Base-by-base conservation (phyloP, 1,140 invertebrate species). In the Coenobita brevimanus region DNA sequence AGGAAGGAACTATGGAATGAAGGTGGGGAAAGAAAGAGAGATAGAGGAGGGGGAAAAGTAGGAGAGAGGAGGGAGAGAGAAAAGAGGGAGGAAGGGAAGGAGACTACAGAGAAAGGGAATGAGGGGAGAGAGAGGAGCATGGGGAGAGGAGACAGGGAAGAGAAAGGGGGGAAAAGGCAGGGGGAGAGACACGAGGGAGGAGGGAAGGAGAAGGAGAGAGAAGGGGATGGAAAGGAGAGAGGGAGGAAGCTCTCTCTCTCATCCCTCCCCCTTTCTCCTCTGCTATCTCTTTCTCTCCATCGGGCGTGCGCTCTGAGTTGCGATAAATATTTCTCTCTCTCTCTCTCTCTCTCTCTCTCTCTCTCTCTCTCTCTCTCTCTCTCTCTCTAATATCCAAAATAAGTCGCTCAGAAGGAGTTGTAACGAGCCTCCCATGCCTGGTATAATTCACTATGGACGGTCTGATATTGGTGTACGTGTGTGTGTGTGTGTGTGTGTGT, bases 291-390 rank as follows among this genome's bases (percentile, higher is more conserved):
- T 57, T 41, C 13, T 41, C 6, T 36, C 8, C 33, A 24, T 13
- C 36, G 17, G 46, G 17, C 46, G 46, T 50, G 46, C 46, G 46
- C 46, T 17, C 6, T 50, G 46, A 8, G 46, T 50, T 17, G 6
- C 46, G 46, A 50, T 50, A 50, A 50, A 50, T 50, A 50, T 50
- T 73, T 50, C 36, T 3, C 62, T 64, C 62, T 64, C 62, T 64
- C 62, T 64, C 62, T 64, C 62, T 64, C 62, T 64, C 62, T 64
- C 62, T 64, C 62, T 64, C 62, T 64, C 62, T 64, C 62, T 64
- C 62, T 64, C 62, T 24, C n/a, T 64, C 27, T 21, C 41, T 43
- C 41, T 17, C 36, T n/a, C 69, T 38, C 33, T 36, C 8, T 69
- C 67, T 33, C 17, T 50, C 46, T 50, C 46, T 50, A 50, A 69